These are phyloP conservation scores for Heterohyrax brucei DNA, from an alignment of 2,797 vertebrate genomes.

Conservation along the genomic window DNA sequence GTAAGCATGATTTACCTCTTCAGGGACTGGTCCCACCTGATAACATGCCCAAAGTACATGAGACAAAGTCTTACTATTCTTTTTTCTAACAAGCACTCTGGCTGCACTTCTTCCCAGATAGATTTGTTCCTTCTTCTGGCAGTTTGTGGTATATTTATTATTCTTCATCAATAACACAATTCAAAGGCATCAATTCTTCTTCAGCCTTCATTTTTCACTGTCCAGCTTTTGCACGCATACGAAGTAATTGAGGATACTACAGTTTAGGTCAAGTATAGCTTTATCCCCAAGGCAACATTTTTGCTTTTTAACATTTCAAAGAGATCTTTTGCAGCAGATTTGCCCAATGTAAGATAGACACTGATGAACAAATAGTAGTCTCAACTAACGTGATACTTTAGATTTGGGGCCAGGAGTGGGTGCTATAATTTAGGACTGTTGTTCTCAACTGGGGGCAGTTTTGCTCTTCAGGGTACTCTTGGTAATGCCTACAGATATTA, in stretches of 20 bases:
- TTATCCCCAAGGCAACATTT: background rate
- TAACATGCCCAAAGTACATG: background rate
- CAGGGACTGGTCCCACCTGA: background rate
- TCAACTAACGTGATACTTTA: background rate
- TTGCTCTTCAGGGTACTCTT: background rate
- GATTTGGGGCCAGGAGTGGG: background rate
- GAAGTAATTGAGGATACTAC: background rate
- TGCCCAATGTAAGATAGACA: background rate
- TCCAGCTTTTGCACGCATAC: background rate
- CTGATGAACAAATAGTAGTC: background rate
- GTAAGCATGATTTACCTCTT: background rate
- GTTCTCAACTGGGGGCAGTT: background rate
- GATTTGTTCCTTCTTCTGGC: background rate
- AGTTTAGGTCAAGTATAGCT: background rate
- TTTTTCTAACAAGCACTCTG: background rate
- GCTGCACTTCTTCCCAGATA: background rate
- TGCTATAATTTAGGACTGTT: background rate
- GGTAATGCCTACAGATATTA: background rate
- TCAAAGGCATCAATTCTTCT: background rate
- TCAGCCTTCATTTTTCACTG: background rate
- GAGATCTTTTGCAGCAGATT: background rate
- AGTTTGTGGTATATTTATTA: background rate
- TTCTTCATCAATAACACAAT: background rate
- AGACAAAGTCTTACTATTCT: background rate
- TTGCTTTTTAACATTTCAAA: background rate